Percentiles rank a stretch among this genome's conserved stretches.
Evolutionary conservation across 2,797 vertebrate genomes (phyloP).

Genomic region (Okamejei kenojei): DNA sequence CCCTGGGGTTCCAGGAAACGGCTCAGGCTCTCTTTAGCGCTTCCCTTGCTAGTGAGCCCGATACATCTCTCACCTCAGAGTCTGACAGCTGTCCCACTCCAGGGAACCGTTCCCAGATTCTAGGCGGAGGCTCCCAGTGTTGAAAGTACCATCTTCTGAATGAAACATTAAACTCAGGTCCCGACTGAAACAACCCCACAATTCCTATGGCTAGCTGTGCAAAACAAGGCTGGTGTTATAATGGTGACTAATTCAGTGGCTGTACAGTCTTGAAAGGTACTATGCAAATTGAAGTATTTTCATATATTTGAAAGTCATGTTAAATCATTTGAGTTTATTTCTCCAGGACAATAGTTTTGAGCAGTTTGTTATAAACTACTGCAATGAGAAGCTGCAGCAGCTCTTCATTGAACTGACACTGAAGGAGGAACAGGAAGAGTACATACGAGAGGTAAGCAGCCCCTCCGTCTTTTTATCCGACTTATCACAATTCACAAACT

Average conservation of each 20-base stretch:
- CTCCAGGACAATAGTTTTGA: slow-evolving; percentile 63
- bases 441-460: slow-evolving; percentile 57
- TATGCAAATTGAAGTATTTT: neutral
- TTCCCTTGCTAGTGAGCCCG: neutral
- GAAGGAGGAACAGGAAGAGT: slow-evolving; percentile 68
- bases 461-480: neutral
- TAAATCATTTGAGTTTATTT: neutral
- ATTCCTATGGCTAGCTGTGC: no score
- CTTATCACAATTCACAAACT: neutral
- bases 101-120: neutral
- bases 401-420: slow-evolving; percentile 65
- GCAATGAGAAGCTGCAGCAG: slow-evolving; percentile 69
- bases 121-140: neutral
- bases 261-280: neutral
- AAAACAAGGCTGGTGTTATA: neutral
- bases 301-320: neutral
- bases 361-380: slow-evolving; percentile 72
- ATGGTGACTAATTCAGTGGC: neutral
- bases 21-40: neutral
- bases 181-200: neutral
- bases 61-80: neutral
- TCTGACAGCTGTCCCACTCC: neutral
- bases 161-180: neutral
- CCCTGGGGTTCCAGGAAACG: neutral
- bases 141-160: neutral